Evolutionary conservation across 2,797 vertebrate species (phyloP).

Genomic region (Macrochelys suwanniensis): DNA sequence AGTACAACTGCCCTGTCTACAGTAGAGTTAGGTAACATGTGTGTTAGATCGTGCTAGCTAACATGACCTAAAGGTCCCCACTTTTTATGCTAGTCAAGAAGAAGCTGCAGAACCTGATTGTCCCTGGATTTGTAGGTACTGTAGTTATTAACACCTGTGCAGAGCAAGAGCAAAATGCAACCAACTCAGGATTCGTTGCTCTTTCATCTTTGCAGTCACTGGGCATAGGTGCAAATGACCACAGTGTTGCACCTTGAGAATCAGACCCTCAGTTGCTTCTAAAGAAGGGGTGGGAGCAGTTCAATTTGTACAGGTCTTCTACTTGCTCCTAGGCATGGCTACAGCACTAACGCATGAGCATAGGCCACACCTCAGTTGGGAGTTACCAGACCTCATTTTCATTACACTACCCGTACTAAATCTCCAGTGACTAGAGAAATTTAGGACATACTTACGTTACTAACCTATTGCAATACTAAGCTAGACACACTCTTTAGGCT

Average conservation of each 20-base stretch:
- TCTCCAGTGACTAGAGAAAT: accelerated
- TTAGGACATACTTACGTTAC: background rate
- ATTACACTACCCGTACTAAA: background rate
- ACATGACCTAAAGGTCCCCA: background rate
- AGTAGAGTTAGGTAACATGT: background rate
- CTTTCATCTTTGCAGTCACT: background rate
- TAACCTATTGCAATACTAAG: accelerated
- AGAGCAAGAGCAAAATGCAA: background rate
- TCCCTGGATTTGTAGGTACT: background rate
- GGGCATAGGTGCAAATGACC: background rate
- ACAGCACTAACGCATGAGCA: background rate
- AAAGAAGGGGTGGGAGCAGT: background rate
- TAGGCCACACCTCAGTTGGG: background rate
- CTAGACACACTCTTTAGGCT: background rate
- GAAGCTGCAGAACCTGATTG: background rate
- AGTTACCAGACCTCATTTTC: background rate
- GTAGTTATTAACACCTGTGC: background rate
- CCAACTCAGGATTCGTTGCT: background rate
- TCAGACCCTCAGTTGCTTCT: accelerated
- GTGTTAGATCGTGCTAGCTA: background rate
- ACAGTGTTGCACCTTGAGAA: background rate
- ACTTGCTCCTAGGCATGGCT: background rate
- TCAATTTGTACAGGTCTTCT: background rate
- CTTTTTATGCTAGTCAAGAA: background rate
- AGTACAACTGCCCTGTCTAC: background rate